Evolutionary conservation across 2,797 vertebrate genomes (phyloP).

Genomic region (Pangasius krempfi): DNA sequence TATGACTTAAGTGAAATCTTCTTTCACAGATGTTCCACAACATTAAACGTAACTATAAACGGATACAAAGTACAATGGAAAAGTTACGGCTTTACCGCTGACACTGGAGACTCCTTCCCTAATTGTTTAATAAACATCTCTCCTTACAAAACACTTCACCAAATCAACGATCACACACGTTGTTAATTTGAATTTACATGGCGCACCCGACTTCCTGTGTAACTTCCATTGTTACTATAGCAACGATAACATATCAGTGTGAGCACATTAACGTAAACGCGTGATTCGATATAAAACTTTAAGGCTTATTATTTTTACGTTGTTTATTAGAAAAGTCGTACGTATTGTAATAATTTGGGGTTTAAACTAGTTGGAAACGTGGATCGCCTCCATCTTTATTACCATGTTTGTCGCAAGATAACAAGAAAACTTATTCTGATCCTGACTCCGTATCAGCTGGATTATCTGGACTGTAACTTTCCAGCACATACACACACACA

Average conservation of each 20-base stretch:
- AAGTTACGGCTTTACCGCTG: no score
- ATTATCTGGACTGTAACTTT: background rate
- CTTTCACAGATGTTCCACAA: no score
- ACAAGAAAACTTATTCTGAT: background rate
- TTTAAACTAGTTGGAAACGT: background rate
- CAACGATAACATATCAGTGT: background rate
- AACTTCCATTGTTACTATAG: background rate
- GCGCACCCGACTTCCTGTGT: background rate
- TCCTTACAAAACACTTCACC: no score
- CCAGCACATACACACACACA: background rate
- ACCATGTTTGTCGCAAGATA: background rate
- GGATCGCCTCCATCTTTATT: background rate
- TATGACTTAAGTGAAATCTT: no score
- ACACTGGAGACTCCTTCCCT: background rate
- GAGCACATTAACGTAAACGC: background rate
- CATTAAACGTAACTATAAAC: no score
- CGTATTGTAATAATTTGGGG: background rate
- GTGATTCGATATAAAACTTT: no score
- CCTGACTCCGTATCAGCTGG: background rate
- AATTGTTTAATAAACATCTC: no score
- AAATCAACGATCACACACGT: background rate
- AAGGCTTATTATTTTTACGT: background rate
- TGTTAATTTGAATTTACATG: background rate
- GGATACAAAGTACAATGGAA: no score
- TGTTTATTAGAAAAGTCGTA: background rate